Conservation (phyloP, 2,888 invertebrate genomes). For the Graphium colonna region DNA sequence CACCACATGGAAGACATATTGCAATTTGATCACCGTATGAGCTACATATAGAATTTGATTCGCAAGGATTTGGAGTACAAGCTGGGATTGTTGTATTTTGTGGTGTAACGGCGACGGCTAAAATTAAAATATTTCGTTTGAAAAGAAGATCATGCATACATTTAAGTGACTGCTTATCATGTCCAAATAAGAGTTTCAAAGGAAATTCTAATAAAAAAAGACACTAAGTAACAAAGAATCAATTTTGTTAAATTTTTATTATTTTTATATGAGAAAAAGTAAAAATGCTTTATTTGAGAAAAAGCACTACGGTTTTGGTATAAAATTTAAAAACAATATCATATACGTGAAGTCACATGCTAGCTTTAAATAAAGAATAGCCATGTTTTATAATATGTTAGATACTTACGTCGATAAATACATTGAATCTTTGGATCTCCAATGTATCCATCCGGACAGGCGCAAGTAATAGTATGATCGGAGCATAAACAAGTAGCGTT, state of each 20-base stretch:
- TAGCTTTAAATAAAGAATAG: too few species aligned
- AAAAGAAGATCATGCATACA: too few species aligned
- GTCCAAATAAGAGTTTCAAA: too few species aligned
- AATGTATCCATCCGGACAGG: conserved; percentile 87
- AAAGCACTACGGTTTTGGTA: too few species aligned
- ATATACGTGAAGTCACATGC: conserved; percentile 16
- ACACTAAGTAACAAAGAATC: too few species aligned
- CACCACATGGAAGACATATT: conserved; percentile 88
- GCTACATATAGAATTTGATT: conserved; percentile 83
- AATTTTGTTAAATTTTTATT: too few species aligned
- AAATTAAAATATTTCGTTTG: conserved; percentile 33
- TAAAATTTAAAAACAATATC: conserved; percentile 1
- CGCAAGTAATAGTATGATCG: conserved; percentile 91
- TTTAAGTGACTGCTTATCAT: too few species aligned
- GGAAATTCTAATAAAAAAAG: too few species aligned
- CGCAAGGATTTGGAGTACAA: conserved; percentile 89
- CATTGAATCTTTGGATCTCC: conserved; percentile 91
- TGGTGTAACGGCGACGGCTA: conserved; percentile 73
- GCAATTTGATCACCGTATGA: conserved; percentile 87
- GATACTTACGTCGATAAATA: conserved; percentile 72
- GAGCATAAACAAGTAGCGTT: conserved; percentile 89
- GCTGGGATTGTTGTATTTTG: conserved; percentile 84
- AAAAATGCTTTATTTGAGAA: too few species aligned
- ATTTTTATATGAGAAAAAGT: too few species aligned
- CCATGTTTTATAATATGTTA: conserved; percentile 3